Percentiles rank a stretch among this genome's conserved stretches.
Evolutionary conservation across 1,140 invertebrate species (phyloP).

Genomic region (Campodea augens): DNA sequence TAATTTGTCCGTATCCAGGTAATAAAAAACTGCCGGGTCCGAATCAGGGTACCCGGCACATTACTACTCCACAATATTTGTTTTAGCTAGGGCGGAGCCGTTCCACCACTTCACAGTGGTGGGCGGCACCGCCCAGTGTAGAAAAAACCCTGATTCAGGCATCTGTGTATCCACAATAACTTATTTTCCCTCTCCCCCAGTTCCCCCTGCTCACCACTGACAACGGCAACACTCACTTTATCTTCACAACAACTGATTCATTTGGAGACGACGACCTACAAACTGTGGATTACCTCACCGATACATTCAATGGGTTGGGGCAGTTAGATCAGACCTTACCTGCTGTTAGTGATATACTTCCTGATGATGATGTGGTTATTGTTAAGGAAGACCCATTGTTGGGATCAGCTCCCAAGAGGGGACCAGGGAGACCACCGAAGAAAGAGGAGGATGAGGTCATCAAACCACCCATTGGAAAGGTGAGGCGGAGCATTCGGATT

Average conservation of each 20-base stretch:
- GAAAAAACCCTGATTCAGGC: too few relatives aligned
- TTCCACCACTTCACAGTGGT: too few relatives aligned
- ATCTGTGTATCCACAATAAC: too few relatives aligned
- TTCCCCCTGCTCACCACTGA: too few relatives aligned
- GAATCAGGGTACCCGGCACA: too few relatives aligned
- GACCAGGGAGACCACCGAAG: neutral
- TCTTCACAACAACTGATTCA: neutral
- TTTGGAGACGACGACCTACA: neutral
- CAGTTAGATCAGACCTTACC: neutral
- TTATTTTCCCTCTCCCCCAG: too few relatives aligned
- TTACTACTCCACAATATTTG: neutral
- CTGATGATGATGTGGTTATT: neutral
- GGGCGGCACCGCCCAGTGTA: too few relatives aligned
- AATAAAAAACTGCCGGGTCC: too few relatives aligned
- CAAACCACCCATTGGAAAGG: conserved; percentile 13
- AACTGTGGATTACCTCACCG: neutral
- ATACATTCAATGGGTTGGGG: neutral
- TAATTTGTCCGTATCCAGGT: too few relatives aligned
- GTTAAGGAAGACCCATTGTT: neutral
- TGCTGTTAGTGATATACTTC: neutral
- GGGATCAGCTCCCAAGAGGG: neutral
- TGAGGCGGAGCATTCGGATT: too few relatives aligned
- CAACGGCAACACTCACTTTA: neutral
- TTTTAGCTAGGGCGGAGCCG: too few relatives aligned
- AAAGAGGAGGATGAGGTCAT: neutral